Evolutionary conservation across 2,888 invertebrate genomes (phyloP), one percentile per base, ranked within the genome.

Genomic region (Heliconius sara): DNA sequence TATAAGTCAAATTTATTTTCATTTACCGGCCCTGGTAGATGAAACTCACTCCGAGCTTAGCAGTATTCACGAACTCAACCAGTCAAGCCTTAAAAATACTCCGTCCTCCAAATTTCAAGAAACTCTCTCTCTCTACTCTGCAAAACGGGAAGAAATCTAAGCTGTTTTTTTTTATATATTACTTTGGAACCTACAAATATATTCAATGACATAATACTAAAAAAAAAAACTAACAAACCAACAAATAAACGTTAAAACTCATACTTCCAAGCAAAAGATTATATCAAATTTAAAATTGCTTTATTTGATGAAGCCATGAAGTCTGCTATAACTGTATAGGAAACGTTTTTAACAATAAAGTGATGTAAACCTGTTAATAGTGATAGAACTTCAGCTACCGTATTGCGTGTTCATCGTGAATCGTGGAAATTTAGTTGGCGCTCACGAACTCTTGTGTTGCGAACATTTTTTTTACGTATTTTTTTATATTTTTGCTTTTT

Each of bases 341-440:
- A 77, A 81, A 79, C 75, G 80, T 76, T 80, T 78, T 73, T 76
- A 79, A 83, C 81, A 83, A 83, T 82, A 82, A 81, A 83, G 80
- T 74, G 80, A 79, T 83, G 82, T 83, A 76, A 82, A 76, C 79
- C 79, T 84, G 83, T 82, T 81, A 81, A 82, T 81, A 79, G 80
- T 81, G 83, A 82, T 82, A 81, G 83, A 81, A 81, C 84, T 83
- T 82, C 81, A 84, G 86, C 87, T 87, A 84, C 85, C 80, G 85
- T 83, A 83, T 89, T 88, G 91, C 90, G 90, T 91, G 91, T 85
- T 86, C 85, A 85, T 82, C 81, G 88, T 86, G 89, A 89, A 87
- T 84, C 86, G 91, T 83, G 90, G 89, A 91, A 91, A 92, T 92
- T 92, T 91, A 92, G 91, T 91, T 88, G 85, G 89, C 84, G 87